phyloP scores from a whole-genome alignment of 1,140 invertebrate genomes.

The Drosophila athabasca region DNA sequence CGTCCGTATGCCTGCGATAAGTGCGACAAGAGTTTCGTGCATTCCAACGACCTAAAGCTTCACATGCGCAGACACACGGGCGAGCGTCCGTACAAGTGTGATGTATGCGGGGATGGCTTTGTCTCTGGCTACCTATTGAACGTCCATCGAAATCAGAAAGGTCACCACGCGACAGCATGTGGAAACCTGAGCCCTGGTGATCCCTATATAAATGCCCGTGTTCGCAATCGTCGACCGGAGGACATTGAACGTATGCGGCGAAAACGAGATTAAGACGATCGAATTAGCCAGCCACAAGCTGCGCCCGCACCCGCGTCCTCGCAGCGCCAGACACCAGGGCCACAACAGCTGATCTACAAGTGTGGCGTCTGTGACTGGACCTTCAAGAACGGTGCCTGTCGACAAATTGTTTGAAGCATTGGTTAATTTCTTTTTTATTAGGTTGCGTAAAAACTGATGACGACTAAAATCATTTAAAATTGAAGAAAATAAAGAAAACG shows the following conservation, averaged over 20 bases:
- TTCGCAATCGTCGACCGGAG: constrained; percentile 48
- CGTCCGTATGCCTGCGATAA: constrained; percentile 85
- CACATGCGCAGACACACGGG: constrained; percentile 85
- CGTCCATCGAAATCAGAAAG: constrained; percentile 61
- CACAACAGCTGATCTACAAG: constrained; percentile 72
- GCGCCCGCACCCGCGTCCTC: too few relatives aligned
- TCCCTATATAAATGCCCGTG: constrained; percentile 57
- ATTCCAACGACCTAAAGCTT: constrained; percentile 85
- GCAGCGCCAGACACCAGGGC: too few relatives aligned
- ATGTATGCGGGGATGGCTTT: constrained; percentile 63
- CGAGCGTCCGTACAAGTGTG: constrained; percentile 84
- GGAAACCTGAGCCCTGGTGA: constrained; percentile 5
- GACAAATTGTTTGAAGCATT: background rate
- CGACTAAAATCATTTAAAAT: constrained; percentile 34
- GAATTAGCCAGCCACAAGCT: constrained; percentile 11
- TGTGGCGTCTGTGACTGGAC: constrained; percentile 64
- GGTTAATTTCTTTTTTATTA: constrained; percentile 11
- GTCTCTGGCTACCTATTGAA: constrained; percentile 69
- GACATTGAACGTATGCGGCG: constrained; percentile 58
- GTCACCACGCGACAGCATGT: constrained; percentile 27
- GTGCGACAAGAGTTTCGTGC: constrained; percentile 85
- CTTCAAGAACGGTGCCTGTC: constrained; percentile 67
- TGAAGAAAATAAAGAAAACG: constrained; percentile 32
- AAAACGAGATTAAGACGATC: constrained; percentile 16
- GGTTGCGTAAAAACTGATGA: constrained; percentile 22